Base-by-base conservation (phyloP, 1,140 invertebrate genomes). In the Nasonia giraulti region DNA sequence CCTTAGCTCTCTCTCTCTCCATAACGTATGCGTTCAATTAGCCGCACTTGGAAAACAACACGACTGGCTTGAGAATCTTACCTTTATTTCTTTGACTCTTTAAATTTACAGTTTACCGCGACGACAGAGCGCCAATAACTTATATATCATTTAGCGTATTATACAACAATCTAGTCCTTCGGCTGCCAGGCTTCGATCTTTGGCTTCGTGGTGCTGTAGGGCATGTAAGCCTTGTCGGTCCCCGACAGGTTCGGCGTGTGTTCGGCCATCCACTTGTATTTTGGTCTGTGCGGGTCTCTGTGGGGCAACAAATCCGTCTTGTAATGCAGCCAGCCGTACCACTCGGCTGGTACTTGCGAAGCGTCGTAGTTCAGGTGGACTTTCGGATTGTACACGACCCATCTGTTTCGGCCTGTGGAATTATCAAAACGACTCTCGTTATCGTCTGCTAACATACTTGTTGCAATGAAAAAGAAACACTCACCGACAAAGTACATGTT, bases 261-360 rank as follows among this genome's bases (percentile, higher is more conserved):
- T 82, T 97, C 95, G 5, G 93, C 87, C 94, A 99, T 96, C 98
- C 98, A 99, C 88, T 96, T 95, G 90, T 98, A 95, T 85, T 96
- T 96, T 2, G 96, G 96, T 76, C 96, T 93, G 80, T 91, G 91
- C 0, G 96, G 96, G 90, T 97, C 96, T 91, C 96, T 91, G 62
- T 92, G 90, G 20, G 94, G 94, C 14, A 91, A 90, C 40, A 94
- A 89, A 88, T 95, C 94, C 3, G 96, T 96, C 88, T 96, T 97
- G 89, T 97, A 96, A 91, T 97, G 96, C 87, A 98, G 91, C 97
- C 97, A 98, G 55, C 96, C 95, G 90, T 93, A 97, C 97, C 98
- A 99, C 94, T 98, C 97, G 66, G 97, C 93, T n/a, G 97, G 95
- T 14, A 99, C 95, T 95, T 98, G 97, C 88, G 97, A 98, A 2